Base-by-base conservation (phyloP, 2,113 vertebrate species). In the Rhinogobius similis region DNA sequence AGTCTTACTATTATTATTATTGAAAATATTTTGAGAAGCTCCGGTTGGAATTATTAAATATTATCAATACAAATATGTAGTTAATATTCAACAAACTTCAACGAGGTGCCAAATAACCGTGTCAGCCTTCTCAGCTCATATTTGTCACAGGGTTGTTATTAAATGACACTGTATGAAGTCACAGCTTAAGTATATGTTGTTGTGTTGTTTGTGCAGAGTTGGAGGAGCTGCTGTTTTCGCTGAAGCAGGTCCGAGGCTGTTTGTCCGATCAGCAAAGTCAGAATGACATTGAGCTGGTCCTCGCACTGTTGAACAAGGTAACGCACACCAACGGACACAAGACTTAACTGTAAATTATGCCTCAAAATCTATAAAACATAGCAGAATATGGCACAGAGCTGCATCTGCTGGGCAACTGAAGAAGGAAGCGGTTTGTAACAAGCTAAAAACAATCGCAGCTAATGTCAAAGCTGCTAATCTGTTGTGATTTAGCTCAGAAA, bases 191-290 rank as follows among this genome's bases (percentile, higher is more conserved):
- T 62, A 8, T 36, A 7, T 5, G 32, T 36, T 8, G 32, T 36
- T 36, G 14, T 53, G 52, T 52, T 46, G 44, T 82, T 21, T 26
- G 16, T 68, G 58, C 91, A 99, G 97, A 98, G 85, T 88, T 98
- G 87, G 96, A 99, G 91, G 97, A 99, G 72, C 85, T 99, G 82
- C 91, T 98, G 87, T 91, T 95, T 89, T 98, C 97, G 23, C 93
- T 99, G 90, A 98, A 97, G 89, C 96, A 98, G 79, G 95, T 99
- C 79, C 95, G 96, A 23, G 94, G 97, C 63, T 83, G 94, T 79
- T 91, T 99, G 88, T 87, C 94, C 50, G 98, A 99, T 90, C 91
- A 94, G 88, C 97, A 99, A 92, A 99, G 97, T 92, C 96, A 98
- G 90, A 96, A 94, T 63, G 98, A 99, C 86, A 87, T 98, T 32